Conservation (phyloP, 1,140 invertebrate species). For the Scaptomyza montana region DNA sequence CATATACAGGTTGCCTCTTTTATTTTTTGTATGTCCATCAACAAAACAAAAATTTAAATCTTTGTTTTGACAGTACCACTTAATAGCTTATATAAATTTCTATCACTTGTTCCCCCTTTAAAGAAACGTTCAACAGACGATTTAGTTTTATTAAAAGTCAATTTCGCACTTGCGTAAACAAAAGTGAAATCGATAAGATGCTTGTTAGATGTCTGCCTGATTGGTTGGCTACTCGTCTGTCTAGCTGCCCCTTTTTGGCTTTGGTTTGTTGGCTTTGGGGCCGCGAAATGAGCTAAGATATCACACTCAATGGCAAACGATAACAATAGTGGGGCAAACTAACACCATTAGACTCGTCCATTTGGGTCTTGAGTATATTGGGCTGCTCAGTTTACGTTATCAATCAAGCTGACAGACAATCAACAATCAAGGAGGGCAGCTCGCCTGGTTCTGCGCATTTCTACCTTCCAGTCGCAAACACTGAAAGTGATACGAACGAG, state of each 20-base stretch:
- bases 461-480: slow-evolving; percentile 43
- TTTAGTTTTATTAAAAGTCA: slow-evolving; percentile 24
- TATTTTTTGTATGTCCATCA: background rate
- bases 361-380: slow-evolving; percentile 14
- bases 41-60: background rate
- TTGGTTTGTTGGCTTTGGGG: slow-evolving; percentile 23
- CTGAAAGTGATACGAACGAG: slow-evolving; percentile 57
- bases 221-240: slow-evolving; percentile 9
- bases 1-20: background rate
- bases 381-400: slow-evolving; percentile 75
- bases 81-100: slow-evolving; percentile 12
- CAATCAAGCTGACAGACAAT: slow-evolving; percentile 78
- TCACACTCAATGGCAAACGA: slow-evolving; percentile 58
- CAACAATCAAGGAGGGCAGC: slow-evolving; percentile 30
- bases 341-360: slow-evolving; percentile 5
- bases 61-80: background rate
- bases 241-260: slow-evolving; percentile 3
- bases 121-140: background rate
- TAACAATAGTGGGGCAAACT: slow-evolving; percentile 45
- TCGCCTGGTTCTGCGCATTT: slow-evolving; percentile 33
- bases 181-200: slow-evolving; percentile 71
- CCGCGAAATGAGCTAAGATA: slow-evolving; percentile 39
- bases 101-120: background rate
- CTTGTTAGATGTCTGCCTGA: slow-evolving; percentile 9
- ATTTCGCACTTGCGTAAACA: slow-evolving; percentile 48